Percentiles rank a stretch among this genome's conserved stretches.
These are phyloP conservation scores for Pristionchus mayeri DNA, from an alignment of 2,888 invertebrate species.

Conservation along the genomic window DNA sequence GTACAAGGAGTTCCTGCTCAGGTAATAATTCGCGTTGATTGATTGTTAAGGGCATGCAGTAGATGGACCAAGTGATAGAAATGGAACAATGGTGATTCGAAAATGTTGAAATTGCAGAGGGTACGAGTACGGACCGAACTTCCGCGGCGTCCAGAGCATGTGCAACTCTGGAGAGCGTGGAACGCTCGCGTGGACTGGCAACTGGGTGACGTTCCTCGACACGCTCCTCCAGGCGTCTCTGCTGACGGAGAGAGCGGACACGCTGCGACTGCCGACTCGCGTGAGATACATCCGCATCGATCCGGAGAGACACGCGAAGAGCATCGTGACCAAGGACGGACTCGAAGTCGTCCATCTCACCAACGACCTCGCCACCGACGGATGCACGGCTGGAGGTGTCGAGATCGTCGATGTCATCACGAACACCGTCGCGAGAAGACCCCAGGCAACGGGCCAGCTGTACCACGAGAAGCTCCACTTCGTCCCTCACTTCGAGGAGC, in stretches of 20 bases:
- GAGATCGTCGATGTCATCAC: slow-evolving; percentile 79
- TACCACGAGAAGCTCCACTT: slow-evolving; percentile 75
- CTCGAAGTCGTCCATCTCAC: slow-evolving; percentile 73
- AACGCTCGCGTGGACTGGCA: slow-evolving; percentile 86
- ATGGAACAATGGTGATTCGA: too few species aligned
- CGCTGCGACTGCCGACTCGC: slow-evolving; percentile 79
- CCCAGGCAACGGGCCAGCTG: slow-evolving; percentile 73
- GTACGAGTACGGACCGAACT: slow-evolving; percentile 76
- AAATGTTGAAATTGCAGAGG: slow-evolving; percentile 47
- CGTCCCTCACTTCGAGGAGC: slow-evolving; percentile 72
- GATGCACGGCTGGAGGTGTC: slow-evolving; percentile 78
- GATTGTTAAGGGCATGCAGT: background rate
- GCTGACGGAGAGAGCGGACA: slow-evolving; percentile 75
- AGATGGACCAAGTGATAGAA: background rate
- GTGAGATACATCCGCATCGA: slow-evolving; percentile 78
- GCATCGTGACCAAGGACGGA: slow-evolving; percentile 66
- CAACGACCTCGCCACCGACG: slow-evolving; percentile 75
- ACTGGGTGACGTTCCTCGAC: slow-evolving; percentile 96
- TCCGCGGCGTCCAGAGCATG: slow-evolving; percentile 75
- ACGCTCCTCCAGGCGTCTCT: slow-evolving; percentile 87
- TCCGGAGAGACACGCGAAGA: slow-evolving; percentile 76
- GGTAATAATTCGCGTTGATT: slow-evolving; percentile 50
- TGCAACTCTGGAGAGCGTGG: slow-evolving; percentile 76
- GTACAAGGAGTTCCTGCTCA: slow-evolving; percentile 76
- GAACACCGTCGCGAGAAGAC: slow-evolving; percentile 78